phyloP scores from a whole-genome alignment of 2,113 vertebrate genomes.

The Syrrhaptes paradoxus region DNA sequence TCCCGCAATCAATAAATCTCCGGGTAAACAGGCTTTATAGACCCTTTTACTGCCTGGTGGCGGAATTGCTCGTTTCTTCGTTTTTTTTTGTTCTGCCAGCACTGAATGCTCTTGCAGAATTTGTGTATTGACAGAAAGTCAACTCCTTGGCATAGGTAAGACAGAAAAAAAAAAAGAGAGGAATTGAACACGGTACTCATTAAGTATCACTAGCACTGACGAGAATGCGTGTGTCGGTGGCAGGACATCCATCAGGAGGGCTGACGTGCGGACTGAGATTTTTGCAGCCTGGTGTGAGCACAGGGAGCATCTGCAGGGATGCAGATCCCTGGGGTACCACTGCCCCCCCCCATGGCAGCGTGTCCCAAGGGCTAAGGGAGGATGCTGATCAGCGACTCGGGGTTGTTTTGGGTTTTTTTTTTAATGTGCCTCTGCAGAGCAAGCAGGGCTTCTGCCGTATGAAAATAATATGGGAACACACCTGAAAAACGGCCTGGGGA shows the following conservation, averaged over 20 bases:
- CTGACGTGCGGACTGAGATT: rapidly evolving
- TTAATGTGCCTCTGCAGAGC: neutral
- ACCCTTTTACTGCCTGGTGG: neutral
- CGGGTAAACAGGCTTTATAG: neutral
- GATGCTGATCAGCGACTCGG: neutral
- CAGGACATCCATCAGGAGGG: neutral
- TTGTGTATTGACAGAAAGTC: neutral
- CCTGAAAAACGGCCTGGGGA: neutral
- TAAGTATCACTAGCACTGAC: neutral
- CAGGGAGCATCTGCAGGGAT: neutral
- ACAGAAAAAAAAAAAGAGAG: neutral
- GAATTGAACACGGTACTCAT: neutral
- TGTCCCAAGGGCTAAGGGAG: neutral
- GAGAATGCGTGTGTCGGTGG: neutral
- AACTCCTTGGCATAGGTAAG: neutral
- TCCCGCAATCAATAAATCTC: neutral
- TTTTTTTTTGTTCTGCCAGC: neutral
- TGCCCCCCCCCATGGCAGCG: neutral
- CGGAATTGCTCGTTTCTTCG: neutral
- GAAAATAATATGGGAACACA: too few relatives aligned
- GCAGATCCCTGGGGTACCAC: neutral
- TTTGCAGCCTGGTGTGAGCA: neutral
- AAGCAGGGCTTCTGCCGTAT: neutral
- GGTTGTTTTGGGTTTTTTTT: too few relatives aligned
- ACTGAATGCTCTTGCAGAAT: neutral